Conservation (phyloP, 2,888 invertebrate genomes). For the Cristatella mucedo region DNA sequence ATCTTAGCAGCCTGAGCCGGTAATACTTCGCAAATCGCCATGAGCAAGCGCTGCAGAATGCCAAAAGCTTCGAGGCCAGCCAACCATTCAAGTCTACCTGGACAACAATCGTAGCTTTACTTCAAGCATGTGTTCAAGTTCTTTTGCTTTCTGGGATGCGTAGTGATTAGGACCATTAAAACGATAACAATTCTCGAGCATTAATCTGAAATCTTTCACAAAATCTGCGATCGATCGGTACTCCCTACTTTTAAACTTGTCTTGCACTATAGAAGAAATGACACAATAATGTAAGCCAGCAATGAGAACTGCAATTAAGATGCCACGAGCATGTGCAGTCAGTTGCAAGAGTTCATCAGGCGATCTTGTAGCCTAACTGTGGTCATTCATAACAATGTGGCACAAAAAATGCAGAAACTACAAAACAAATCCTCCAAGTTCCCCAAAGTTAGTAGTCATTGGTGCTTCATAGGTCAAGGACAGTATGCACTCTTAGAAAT, state of each 20-base stretch:
- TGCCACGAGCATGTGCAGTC: background rate
- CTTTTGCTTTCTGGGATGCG: constrained; percentile 38
- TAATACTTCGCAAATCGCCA: no score
- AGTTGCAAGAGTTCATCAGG: background rate
- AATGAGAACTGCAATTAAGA: background rate
- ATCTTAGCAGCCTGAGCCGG: no score
- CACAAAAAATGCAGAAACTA: constrained; percentile 10
- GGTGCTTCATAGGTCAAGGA: no score
- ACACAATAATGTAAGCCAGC: background rate
- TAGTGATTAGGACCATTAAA: constrained; percentile 41
- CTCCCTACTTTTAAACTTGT: constrained; percentile 30
- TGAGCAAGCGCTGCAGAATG: no score
- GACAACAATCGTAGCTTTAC: constrained; percentile 40
- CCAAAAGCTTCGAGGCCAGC: no score
- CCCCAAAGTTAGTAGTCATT: no score
- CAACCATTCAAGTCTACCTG: constrained; percentile 37
- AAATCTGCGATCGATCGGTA: constrained; percentile 40
- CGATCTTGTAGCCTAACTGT: background rate
- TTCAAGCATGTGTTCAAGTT: constrained; percentile 41
- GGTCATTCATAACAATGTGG: constrained; percentile 1
- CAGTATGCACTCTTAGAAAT: no score
- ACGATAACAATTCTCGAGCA: constrained; percentile 43
- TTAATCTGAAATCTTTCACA: constrained; percentile 40
- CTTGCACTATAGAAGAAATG: constrained; percentile 28
- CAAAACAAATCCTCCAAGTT: constrained; percentile 9